phyloP scores from a whole-genome alignment of 2,888 invertebrate genomes.

The Caenorhabditis uteleia region DNA sequence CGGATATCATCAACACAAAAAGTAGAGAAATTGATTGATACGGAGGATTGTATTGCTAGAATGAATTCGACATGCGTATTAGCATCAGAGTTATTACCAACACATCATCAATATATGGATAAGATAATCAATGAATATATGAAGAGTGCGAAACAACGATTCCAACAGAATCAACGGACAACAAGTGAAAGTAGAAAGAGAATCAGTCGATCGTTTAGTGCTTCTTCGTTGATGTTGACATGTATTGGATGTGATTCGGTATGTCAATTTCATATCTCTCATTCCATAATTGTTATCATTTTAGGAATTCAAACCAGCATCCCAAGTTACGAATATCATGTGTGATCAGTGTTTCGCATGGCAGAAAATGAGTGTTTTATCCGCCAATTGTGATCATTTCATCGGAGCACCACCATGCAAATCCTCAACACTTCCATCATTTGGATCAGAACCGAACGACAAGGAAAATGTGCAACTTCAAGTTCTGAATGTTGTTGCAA shows the following conservation, averaged over 20 bases:
- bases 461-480: no score
- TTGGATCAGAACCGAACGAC: constrained; percentile 14
- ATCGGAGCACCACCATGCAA: constrained; percentile 16
- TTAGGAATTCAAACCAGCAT: constrained; percentile 51
- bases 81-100: constrained; percentile 58
- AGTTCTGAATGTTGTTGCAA: constrained; percentile 18
- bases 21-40: constrained; percentile 47
- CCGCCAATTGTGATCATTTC: constrained; percentile 40
- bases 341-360: constrained; percentile 63
- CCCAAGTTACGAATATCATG: constrained; percentile 67
- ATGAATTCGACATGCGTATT: constrained; percentile 58
- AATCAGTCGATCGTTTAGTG: constrained; percentile 63
- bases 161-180: constrained; percentile 40
- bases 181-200: constrained; percentile 50
- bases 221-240: constrained; percentile 58
- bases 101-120: constrained; percentile 64
- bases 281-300: not conserved
- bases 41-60: constrained; percentile 52
- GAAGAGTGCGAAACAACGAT: constrained; percentile 56
- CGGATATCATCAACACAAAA: constrained; percentile 30
- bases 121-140: constrained; percentile 64
- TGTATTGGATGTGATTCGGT: constrained; percentile 64
- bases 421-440: constrained; percentile 34
- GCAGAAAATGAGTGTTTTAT: constrained; percentile 57
- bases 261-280: constrained; percentile 1